Evolutionary conservation across 2,888 invertebrate genomes (phyloP), one percentile per base, ranked within the genome.

Genomic region (Archaeoteleia sp.): DNA sequence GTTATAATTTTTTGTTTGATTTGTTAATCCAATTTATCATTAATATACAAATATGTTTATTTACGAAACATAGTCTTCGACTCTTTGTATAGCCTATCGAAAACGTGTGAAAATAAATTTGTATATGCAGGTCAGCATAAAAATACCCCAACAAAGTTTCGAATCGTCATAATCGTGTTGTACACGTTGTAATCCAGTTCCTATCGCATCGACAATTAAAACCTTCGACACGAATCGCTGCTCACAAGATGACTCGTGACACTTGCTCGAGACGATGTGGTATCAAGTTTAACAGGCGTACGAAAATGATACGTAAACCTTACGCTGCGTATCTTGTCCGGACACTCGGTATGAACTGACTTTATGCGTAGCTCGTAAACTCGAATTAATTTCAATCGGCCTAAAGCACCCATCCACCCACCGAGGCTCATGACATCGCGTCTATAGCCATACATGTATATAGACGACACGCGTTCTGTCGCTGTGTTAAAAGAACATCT

Each of bases 351-450:
- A 42, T 53, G 67, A 70, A 40, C 63, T 35, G 71, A 57, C 74
- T 82, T 82, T 78, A 82, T 73, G 78, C 73, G 71, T 39, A 40
- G 75, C 75, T 75, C 78, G 77, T 83, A 83, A 83, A 83, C 75
- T 67, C 76, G 82, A 83, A 84, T 84, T 84, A 84, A 84, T 84
- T 84, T 82, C 82, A 82, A 84, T 83, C 81, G 82, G 78, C 77
- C 78, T 78, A 74, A 55, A 73, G 72, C 74, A 61, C 70, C 71
- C 54, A 71, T 66, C 74, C 70, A 58, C 70, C 65, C 57, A 66
- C 57, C 51, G 9, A 12, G 40, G 15, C 27, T 30, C 58, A 40
- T 48, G 60, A 70, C 45, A 67, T 32, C 46, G 27, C 53, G 48
- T 27, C 55, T 13, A 49, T 20, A 30, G 49, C 27, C 45, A 35